These are phyloP conservation scores for Oscheius sp. DNA, from an alignment of 2,888 invertebrate species.

Conservation along the genomic window DNA sequence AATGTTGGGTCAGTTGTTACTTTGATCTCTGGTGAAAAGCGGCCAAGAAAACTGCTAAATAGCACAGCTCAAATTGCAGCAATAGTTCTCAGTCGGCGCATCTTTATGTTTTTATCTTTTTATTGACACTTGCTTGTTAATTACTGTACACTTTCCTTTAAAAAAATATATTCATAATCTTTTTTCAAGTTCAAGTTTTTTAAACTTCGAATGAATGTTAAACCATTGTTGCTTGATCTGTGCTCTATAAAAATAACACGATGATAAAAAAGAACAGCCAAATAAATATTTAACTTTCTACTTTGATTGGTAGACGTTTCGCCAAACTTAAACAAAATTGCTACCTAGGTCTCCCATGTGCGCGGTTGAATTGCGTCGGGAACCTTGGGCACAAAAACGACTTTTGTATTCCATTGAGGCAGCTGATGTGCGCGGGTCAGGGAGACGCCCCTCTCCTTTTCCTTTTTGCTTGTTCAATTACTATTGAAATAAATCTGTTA, in stretches of 20 bases:
- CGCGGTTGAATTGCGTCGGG: conserved; percentile 22
- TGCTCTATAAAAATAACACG: too few relatives aligned
- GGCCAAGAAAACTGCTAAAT: conserved; percentile 2
- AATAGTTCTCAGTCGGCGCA: neutral
- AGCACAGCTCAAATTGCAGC: conserved; percentile 9
- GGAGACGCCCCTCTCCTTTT: conserved; percentile 11
- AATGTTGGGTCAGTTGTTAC: conserved; percentile 2
- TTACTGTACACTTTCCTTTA: too few relatives aligned
- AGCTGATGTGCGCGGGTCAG: conserved; percentile 29
- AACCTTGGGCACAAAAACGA: conserved; percentile 26
- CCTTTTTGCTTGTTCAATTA: neutral
- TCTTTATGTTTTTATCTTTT: neutral
- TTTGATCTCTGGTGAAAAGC: conserved; percentile 18
- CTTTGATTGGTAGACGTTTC: too few relatives aligned
- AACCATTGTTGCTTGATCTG: too few relatives aligned
- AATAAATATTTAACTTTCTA: too few relatives aligned
- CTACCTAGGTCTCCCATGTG: neutral
- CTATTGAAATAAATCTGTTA: neutral
- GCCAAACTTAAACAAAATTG: neutral
- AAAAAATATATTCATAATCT: too few relatives aligned
- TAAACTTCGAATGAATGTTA: too few relatives aligned
- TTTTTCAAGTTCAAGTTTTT: too few relatives aligned
- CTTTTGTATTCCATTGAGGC: conserved; percentile 23
- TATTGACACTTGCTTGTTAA: neutral
- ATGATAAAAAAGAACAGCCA: too few relatives aligned